Evolutionary conservation across 2,888 invertebrate species (phyloP), one percentile per base, ranked within the genome.

Genomic region (Eilema griseolum): DNA sequence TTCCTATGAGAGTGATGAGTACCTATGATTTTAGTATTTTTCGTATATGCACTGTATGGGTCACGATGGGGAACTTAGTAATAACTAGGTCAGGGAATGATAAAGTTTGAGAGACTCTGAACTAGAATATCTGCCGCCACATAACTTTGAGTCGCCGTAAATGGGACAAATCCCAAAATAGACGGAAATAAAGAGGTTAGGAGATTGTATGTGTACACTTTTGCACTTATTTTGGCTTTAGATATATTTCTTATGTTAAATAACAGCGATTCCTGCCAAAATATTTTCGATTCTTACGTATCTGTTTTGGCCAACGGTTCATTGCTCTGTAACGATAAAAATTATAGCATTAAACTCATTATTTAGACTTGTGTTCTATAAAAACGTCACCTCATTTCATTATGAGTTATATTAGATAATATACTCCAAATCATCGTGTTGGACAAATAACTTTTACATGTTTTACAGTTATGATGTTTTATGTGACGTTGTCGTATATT

Each of bases 361-460:
- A 65, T 65, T 65, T 66, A 59, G 56, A 61, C 28, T 61, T 68
- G 31, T 57, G 61, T 59, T 14, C 66, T 56, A 57, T 65, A 71
- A 69, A 64, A 69, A 63, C 63, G 74, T 71, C 65, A 65, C 24
- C 56, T 31, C 26, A 26, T 76, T 76, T 72, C 73, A 66, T 71
- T 72, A 72, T 56, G 66, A 73, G 24, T 73, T 73, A 72, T 67
- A 73, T 82, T 72, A 81, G 72, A 77, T 79, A 76, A 82, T 67
- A 23, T 56, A 57, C 41, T 33, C 28, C n/a, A 24, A 66, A 56
- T 71, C 57, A 68, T 23, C 33, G 1, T 24, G n/a, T 46, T 24
- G n/a, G 10, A 60, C 46, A 64, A 65, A 65, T 65, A 33, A 52
- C 12, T 28, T 59, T 31, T 41, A 23, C 56, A 33, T 57, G 7